Evolutionary conservation across 2,113 vertebrate species (phyloP), one percentile per base, ranked within the genome.

Genomic region (Pseudorectes ferrugineus): DNA sequence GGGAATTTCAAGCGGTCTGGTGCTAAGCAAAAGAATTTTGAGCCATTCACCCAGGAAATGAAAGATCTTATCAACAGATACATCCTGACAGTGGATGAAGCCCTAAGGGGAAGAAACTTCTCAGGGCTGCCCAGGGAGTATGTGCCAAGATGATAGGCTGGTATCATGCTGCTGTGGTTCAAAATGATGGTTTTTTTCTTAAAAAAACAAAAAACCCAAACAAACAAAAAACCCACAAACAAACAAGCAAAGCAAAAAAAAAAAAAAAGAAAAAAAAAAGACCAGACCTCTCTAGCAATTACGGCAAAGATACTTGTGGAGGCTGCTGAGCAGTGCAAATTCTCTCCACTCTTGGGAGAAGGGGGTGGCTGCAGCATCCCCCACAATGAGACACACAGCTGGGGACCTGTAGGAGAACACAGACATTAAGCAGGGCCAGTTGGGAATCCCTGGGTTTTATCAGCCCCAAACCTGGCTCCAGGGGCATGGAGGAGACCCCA

Each of bases 1-100:
- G 99, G 99, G 22, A 98, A 97, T 92, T 99, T 99, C 95, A 98
- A 99, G 70, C 92, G 99, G 15, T 96, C 94, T 0, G 98, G 98
- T 10, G 91, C 94, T 36, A 97, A 78, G 52, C 97, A 97, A 6
- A 98, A 96, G 14, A 91, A 97, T 75, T 98, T 98, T 11, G 98
- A 99, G 89, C 98, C 98, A 48, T 99, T 99, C 93, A 99, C 98
- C 23, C 97, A 97, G 1, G 98, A 99, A 73, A 99, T 99, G 99
- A 98, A 98, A 87, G 96, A 88, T 38, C 84, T 98, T 89, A 99
- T 99, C 85, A 94, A 99, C 29, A 97, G 98, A 63, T 98, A 98
- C 68, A 99, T 99, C 86, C 95, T 96, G 83, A 98, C 97, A 1
- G 99, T 99, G 93, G 98, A 99, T 80, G 95, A 97, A 93, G 98